phyloP scores from a whole-genome alignment of 2,113 vertebrate genomes.

The Macaca fascicularis region T2T-MFA8v1.1 NC_088378.1:55872001-55872500 shows the following conservation, averaged over 20 bases:
- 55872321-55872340: slow-evolving; percentile 30
- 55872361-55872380: slow-evolving; percentile 15
- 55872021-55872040: slow-evolving; percentile 12
- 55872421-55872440: not conserved
- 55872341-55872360: slow-evolving; percentile 21
- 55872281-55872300: slow-evolving; percentile 39
- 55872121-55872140: slow-evolving; percentile 39
- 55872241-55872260: slow-evolving; percentile 39
- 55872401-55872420: slow-evolving; percentile 45
- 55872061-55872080: slow-evolving; percentile 55
- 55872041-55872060: slow-evolving; percentile 24
- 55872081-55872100: slow-evolving; percentile 54
- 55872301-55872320: slow-evolving; percentile 20
- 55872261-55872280: slow-evolving; percentile 54
- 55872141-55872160: slow-evolving; percentile 19
- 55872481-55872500: not conserved
- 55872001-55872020: slow-evolving; percentile 49
- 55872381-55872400: slow-evolving; percentile 26
- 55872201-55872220: slow-evolving; percentile 49
- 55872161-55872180: slow-evolving; percentile 64
- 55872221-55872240: slow-evolving; percentile 1
- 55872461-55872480: not conserved
- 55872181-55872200: slow-evolving; percentile 53
- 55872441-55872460: slow-evolving; percentile 37
- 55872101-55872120: slow-evolving; percentile 62